phyloP scores from a whole-genome alignment of 2,113 vertebrate species.

The Pristiophorus japonicus region DNA sequence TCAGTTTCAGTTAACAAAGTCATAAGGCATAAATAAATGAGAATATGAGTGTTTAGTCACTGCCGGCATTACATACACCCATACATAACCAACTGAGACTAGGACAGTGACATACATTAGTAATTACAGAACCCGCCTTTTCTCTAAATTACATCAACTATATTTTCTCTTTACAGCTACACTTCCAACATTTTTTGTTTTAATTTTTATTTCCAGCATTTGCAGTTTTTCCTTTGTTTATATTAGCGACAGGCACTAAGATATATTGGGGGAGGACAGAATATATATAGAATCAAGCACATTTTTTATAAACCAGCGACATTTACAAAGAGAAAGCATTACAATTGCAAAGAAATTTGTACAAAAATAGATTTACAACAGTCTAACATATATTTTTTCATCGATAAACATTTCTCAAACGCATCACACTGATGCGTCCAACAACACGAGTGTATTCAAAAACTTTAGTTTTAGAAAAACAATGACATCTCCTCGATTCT shows the following conservation, averaged over 20 bases:
- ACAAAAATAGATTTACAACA: not conserved
- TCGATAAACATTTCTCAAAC: not conserved
- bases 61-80: not conserved
- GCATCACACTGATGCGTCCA: not conserved
- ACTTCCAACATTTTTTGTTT: not conserved
- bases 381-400: not conserved
- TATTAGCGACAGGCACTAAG: not conserved
- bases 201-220: not conserved
- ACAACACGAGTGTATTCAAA: not conserved
- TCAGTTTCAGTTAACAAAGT: not conserved
- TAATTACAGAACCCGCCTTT: not conserved
- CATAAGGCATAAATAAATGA: not conserved
- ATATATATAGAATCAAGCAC: not conserved
- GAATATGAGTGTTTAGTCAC: not conserved
- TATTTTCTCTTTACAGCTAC: not conserved
- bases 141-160: not conserved
- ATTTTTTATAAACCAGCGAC: not conserved
- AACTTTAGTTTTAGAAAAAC: not conserved
- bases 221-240: not conserved
- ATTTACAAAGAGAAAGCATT: not conserved
- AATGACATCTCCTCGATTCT: not conserved
- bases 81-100: not conserved
- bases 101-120: not conserved
- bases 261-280: not conserved
- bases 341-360: not conserved